Conservation (phyloP, 92 coral and sea anemone species). For the Palythoa caribaeorum region DNA sequence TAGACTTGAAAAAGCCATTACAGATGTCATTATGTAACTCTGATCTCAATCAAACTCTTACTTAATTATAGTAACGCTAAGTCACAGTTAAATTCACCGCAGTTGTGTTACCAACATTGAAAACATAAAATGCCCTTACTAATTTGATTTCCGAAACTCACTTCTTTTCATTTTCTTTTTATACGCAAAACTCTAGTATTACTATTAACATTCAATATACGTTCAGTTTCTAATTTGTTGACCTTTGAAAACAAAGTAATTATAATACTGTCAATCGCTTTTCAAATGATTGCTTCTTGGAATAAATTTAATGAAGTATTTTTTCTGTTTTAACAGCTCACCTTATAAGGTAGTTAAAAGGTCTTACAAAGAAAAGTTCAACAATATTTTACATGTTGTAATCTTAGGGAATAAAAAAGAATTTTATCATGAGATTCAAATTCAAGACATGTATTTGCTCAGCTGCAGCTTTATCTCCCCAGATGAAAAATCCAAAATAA, state of each 20-base stretch:
- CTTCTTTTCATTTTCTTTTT: background rate
- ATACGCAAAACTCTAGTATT: background rate
- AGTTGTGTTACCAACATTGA: background rate
- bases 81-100: no score
- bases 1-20: background rate
- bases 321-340: background rate
- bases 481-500: background rate
- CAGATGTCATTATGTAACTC: background rate
- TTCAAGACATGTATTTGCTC: background rate
- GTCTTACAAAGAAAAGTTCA: background rate
- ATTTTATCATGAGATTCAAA: background rate
- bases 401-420: background rate
- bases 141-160: background rate
- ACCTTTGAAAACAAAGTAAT: background rate
- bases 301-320: background rate
- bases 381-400: background rate
- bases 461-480: background rate
- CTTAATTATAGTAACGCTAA: background rate
- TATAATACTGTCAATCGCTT: background rate
- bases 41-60: background rate
- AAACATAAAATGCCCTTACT: background rate
- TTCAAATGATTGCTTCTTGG: background rate
- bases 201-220: background rate
- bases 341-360: background rate
- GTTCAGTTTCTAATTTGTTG: background rate